These are phyloP conservation scores for Eulemur macaco DNA, from an alignment of 2,113 vertebrate species.

Conservation along the genomic window DNA sequence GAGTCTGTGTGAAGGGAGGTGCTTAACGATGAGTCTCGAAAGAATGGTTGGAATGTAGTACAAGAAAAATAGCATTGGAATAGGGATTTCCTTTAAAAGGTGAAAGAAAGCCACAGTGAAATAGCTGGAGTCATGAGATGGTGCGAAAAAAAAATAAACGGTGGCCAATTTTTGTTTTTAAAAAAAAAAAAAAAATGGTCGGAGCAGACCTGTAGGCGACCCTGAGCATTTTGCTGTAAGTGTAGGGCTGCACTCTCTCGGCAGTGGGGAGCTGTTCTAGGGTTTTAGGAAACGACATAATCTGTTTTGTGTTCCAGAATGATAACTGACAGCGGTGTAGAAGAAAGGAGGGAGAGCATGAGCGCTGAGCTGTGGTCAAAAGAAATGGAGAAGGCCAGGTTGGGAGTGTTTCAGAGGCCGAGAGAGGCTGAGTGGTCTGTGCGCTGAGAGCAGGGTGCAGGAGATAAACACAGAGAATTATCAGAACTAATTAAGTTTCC, in stretches of 20 bases:
- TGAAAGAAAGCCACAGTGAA: background rate
- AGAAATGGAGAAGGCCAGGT: background rate
- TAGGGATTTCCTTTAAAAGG: background rate
- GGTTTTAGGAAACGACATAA: background rate
- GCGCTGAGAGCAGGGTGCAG: background rate
- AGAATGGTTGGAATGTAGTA: background rate
- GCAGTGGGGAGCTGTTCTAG: background rate
- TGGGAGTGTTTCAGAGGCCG: background rate
- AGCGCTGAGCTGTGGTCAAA: background rate
- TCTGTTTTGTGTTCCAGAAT: background rate
- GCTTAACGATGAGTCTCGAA: background rate
- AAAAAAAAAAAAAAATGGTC: too few relatives aligned
- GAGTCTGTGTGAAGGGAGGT: background rate
- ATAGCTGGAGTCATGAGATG: background rate
- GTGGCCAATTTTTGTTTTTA: background rate
- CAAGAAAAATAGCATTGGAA: background rate
- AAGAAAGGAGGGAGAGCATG: background rate
- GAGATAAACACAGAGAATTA: constrained; percentile 6
- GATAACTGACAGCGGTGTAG: background rate
- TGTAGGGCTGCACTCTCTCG: background rate
- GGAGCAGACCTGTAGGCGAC: background rate
- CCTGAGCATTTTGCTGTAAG: background rate
- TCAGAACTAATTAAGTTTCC: background rate
- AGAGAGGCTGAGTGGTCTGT: background rate
- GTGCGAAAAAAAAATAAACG: background rate